Conservation (phyloP, 2,797 vertebrate genomes). For the Macroramphosus scolopax region DNA sequence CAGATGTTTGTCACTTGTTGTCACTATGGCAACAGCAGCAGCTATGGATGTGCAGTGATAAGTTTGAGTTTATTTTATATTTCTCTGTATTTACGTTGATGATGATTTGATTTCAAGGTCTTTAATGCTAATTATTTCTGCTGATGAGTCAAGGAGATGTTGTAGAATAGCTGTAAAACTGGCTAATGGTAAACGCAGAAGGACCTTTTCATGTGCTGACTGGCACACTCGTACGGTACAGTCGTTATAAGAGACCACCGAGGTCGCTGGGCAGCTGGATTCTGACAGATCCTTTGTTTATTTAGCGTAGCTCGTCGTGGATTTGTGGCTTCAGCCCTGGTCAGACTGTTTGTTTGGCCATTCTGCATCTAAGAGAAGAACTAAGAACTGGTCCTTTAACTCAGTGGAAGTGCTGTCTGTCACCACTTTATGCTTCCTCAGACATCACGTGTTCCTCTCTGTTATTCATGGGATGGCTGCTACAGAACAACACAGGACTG, state of each 20-base stretch:
- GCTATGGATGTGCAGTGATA: slow-evolving; percentile 30
- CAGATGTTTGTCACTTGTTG: slow-evolving; percentile 59
- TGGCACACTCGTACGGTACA: neutral
- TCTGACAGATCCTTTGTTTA: slow-evolving; percentile 51
- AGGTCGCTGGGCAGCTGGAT: slow-evolving; percentile 35
- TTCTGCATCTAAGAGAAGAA: slow-evolving; percentile 15
- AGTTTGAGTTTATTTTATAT: slow-evolving; percentile 32
- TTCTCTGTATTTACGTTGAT: slow-evolving; percentile 28
- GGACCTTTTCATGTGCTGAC: no score
- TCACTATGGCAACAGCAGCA: slow-evolving; percentile 59
- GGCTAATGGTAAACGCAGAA: no score
- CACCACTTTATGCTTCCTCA: no score
- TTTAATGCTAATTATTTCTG: no score
- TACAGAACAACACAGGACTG: no score
- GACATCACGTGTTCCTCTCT: no score
- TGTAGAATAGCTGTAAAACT: no score
- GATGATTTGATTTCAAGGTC: slow-evolving; percentile 5
- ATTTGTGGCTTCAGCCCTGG: slow-evolving; percentile 28
- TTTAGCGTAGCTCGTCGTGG: slow-evolving; percentile 30
- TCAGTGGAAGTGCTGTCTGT: slow-evolving; percentile 22
- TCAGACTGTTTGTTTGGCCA: slow-evolving; percentile 27
- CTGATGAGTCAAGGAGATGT: neutral
- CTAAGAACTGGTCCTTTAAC: no score
- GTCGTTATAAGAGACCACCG: slow-evolving; percentile 42
- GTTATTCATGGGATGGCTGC: no score